phyloP scores from a whole-genome alignment of 2,888 invertebrate species.

The Erebia epiphron region DNA sequence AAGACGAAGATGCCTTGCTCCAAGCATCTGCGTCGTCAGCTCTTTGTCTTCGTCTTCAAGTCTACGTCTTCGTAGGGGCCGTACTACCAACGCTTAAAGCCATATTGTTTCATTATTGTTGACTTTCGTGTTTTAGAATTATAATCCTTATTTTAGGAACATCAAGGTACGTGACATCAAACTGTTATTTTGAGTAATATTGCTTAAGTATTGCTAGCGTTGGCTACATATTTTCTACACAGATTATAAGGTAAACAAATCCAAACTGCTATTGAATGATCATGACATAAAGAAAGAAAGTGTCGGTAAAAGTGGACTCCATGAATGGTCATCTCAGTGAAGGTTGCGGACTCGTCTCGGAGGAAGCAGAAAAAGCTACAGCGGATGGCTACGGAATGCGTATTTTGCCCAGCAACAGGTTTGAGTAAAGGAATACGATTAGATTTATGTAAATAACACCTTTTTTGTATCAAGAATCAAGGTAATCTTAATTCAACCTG shows the following conservation, averaged over 20 bases:
- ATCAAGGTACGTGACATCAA: too few relatives aligned
- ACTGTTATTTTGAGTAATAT: too few relatives aligned
- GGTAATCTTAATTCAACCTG: too few relatives aligned
- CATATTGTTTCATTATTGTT: too few relatives aligned
- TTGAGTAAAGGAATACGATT: conserved; percentile 13
- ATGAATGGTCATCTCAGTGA: conserved; percentile 44
- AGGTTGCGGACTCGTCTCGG: conserved; percentile 38
- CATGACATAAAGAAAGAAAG: conserved; percentile 42
- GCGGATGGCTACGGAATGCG: conserved; percentile 51
- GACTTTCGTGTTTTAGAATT: too few relatives aligned
- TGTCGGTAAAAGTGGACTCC: conserved; percentile 58
- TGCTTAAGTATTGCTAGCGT: too few relatives aligned
- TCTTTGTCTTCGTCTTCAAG: too few relatives aligned
- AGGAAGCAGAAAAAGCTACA: conserved; percentile 65
- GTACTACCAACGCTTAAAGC: too few relatives aligned
- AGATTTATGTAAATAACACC: background rate
- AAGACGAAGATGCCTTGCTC: background rate
- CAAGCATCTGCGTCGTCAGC: too few relatives aligned
- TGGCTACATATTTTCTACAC: too few relatives aligned
- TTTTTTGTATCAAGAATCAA: background rate
- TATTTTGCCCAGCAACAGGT: conserved; percentile 18
- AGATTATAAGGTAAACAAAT: background rate
- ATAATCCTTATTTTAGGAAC: too few relatives aligned
- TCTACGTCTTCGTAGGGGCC: too few relatives aligned
- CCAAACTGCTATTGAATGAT: background rate